Base-by-base conservation (phyloP, 92 coral and sea anemone genomes). In the Porites rus region DNA sequence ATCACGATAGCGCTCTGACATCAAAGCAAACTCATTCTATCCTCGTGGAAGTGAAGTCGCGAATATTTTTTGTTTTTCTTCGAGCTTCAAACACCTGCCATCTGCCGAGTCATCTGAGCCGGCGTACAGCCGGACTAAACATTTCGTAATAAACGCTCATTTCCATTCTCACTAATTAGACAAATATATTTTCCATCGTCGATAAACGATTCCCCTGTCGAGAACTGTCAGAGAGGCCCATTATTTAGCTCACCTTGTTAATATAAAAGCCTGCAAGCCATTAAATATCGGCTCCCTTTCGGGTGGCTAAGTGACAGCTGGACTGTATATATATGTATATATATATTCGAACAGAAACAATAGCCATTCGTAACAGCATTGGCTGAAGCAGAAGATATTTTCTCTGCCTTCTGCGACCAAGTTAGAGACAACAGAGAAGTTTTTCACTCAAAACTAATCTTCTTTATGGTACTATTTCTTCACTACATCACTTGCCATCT, bases 241-340 rank as follows among this genome's bases (percentile, higher is more conserved):
- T 70, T 70, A 58, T 71, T 61, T 62, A 16, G 80, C 64, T 72
- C 28, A 71, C 46, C 25, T 52, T 62, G 87, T 74, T 61, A 61
- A 51, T 73, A 61, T 21, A 83, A 74, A 83, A 73, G 64, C 74
- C 79, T 65, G 72, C 86, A 59, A 72, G 78, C 69, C 54, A 63
- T 62, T 19, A 51, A 22, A 20, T 82, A 71, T 22, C 46, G 69
- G 70, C 74, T 62, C 64, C 72, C 18, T 56, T 38, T 38, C 5
- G n/a, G 76, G 31, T n/a, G 24, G 67, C 62, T 58, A 60, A 17
- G 19, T 80, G 69, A 73, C 78, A 82, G 86, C 21, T 82, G 86
- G 63, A 25, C 75, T 69, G 61, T 68, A 53, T 51, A 67, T 68
- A 17, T 53, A 24, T 12, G n/a, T n/a, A n/a, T n/a, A 22, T 38